Percentiles rank a stretch among this genome's conserved stretches.
Evolutionary conservation across 2,797 vertebrate genomes (phyloP).

Genomic region (Micrastur ruficollis): DNA sequence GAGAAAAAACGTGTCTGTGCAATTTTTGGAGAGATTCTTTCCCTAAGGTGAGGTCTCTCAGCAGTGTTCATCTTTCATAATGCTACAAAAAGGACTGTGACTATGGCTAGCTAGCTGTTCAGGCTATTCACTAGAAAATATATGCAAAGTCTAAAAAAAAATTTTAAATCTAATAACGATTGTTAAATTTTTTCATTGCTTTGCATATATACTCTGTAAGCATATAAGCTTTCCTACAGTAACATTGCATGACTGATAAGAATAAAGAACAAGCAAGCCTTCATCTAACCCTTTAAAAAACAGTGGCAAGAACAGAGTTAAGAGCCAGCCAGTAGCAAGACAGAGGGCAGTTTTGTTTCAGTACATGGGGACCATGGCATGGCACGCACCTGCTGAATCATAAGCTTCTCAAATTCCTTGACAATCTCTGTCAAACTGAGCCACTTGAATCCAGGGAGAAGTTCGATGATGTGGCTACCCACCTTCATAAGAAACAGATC

Average conservation of each 20-base stretch:
- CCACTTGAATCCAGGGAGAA: slow-evolving; percentile 90
- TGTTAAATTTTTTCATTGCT: neutral
- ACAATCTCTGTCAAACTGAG: slow-evolving; percentile 91
- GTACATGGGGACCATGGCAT: neutral
- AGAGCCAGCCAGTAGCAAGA: neutral
- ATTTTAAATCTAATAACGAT: neutral
- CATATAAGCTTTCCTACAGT: neutral
- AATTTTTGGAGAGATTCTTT: neutral
- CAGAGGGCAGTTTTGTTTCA: neutral
- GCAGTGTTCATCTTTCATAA: neutral
- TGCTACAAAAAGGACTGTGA: neutral
- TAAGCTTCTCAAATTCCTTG: slow-evolving; percentile 94
- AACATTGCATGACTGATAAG: neutral
- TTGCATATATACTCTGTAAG: neutral
- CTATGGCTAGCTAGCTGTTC: neutral
- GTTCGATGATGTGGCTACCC: slow-evolving; percentile 82
- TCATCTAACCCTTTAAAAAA: neutral
- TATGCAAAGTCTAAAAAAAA: neutral
- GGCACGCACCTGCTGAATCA: slow-evolving; percentile 88
- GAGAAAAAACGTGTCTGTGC: neutral
- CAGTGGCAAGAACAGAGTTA: neutral
- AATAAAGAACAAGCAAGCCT: neutral
- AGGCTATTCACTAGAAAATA: neutral
- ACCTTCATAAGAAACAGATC: slow-evolving; percentile 91
- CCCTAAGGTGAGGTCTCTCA: neutral